Conservation (phyloP, 2,113 vertebrate genomes). For the Microcebus jonahi region DNA sequence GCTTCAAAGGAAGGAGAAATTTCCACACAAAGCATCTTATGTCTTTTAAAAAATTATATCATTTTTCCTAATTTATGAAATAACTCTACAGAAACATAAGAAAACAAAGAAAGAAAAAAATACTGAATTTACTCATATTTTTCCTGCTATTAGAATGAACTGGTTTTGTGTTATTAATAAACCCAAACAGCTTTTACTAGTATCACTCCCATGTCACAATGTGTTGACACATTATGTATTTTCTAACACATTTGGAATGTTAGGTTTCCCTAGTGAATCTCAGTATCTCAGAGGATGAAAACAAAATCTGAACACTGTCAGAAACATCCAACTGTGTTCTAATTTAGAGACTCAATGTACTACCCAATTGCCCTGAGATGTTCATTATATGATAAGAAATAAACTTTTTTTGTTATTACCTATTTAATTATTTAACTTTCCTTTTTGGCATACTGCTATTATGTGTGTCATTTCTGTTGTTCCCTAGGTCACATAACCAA, state of each 20-base stretch:
- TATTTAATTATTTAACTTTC: constrained; percentile 50
- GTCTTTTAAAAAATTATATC: not conserved
- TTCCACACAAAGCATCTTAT: not conserved
- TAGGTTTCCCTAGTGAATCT: constrained; percentile 71
- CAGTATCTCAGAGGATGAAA: constrained; percentile 70
- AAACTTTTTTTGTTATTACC: not conserved
- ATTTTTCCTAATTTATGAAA: not conserved
- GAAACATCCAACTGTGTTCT: constrained; percentile 66
- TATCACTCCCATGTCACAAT: constrained; percentile 73
- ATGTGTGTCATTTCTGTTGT: not conserved
- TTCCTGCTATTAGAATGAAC: constrained; percentile 47
- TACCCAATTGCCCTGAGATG: constrained; percentile 39
- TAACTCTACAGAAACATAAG: not conserved
- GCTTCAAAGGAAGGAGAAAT: not conserved
- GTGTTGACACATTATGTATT: constrained; percentile 73
- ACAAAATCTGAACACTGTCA: constrained; percentile 73
- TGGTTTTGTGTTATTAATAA: constrained; percentile 65
- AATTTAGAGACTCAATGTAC: constrained; percentile 62
- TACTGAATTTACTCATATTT: not conserved
- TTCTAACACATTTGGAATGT: constrained; percentile 74
- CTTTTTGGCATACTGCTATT: not conserved
- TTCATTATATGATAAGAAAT: not conserved
- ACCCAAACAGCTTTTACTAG: constrained; percentile 67
- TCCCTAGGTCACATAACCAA: not conserved
- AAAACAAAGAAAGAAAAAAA: not conserved